phyloP scores from a whole-genome alignment of 2,888 invertebrate genomes.

The Chironomus riparius region DNA sequence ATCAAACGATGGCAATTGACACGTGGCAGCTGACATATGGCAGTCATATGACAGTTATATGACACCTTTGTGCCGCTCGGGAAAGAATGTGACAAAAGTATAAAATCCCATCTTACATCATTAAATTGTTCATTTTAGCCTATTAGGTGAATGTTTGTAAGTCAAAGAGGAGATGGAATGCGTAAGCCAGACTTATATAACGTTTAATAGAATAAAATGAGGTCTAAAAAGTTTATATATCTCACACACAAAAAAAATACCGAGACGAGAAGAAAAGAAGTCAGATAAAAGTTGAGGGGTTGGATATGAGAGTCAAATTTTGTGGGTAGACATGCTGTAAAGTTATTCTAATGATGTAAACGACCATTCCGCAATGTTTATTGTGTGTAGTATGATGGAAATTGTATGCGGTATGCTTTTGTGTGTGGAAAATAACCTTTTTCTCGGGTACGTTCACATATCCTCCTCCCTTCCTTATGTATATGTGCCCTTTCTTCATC shows the following conservation, averaged over 20 bases:
- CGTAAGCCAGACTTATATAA: too few species aligned
- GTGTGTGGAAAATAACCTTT: background rate
- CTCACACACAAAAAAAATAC: too few species aligned
- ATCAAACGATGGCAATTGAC: too few species aligned
- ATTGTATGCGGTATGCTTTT: background rate
- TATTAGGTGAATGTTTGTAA: background rate
- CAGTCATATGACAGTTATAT: too few species aligned
- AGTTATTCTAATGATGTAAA: background rate
- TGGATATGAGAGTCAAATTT: background rate
- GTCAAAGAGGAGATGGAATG: too few species aligned
- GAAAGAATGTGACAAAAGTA: background rate
- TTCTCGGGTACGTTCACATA: too few species aligned
- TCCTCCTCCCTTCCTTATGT: background rate
- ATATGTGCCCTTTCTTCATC: background rate
- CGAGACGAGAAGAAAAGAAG: background rate
- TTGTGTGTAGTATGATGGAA: background rate
- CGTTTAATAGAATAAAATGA: too few species aligned
- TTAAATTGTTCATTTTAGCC: background rate
- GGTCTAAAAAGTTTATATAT: too few species aligned
- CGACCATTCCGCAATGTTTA: constrained; percentile 2
- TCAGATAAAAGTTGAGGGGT: background rate
- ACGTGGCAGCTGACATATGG: too few species aligned
- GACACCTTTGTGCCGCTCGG: too few species aligned
- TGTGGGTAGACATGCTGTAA: background rate
- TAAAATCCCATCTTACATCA: background rate